These are phyloP conservation scores for Eilema griseolum DNA, from an alignment of 2,888 invertebrate genomes.

Conservation along the genomic window DNA sequence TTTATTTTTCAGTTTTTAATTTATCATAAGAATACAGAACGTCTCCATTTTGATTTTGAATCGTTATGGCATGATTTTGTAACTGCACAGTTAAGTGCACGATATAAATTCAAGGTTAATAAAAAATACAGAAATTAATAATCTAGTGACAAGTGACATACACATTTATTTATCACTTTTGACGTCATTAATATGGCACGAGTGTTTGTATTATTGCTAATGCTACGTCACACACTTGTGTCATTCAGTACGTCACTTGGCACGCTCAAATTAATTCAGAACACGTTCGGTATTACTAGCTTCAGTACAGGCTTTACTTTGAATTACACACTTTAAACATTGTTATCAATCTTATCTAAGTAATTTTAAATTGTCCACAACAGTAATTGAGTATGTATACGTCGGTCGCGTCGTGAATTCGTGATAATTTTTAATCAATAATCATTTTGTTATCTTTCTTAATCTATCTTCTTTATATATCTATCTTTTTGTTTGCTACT, in stretches of 20 bases:
- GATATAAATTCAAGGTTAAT: neutral
- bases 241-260: constrained; percentile 19
- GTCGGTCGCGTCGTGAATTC: neutral
- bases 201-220: constrained; percentile 14
- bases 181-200: constrained; percentile 11
- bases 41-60: no score
- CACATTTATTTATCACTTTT: neutral
- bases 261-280: constrained; percentile 57
- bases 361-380: neutral
- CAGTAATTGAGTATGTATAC: no score
- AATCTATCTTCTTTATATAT: neutral
- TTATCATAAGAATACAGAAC: no score
- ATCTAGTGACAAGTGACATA: neutral
- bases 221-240: constrained; percentile 15
- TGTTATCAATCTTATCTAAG: neutral
- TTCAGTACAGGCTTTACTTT: constrained; percentile 54
- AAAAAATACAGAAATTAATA: neutral
- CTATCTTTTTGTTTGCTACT: neutral
- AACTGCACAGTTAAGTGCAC: no score
- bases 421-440: neutral
- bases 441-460: neutral
- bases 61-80: no score
- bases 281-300: constrained; percentile 59
- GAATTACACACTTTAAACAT: no score
- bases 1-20: no score